Conservation (phyloP, 2,113 vertebrate genomes). For the Plecotus auritus region DNA sequence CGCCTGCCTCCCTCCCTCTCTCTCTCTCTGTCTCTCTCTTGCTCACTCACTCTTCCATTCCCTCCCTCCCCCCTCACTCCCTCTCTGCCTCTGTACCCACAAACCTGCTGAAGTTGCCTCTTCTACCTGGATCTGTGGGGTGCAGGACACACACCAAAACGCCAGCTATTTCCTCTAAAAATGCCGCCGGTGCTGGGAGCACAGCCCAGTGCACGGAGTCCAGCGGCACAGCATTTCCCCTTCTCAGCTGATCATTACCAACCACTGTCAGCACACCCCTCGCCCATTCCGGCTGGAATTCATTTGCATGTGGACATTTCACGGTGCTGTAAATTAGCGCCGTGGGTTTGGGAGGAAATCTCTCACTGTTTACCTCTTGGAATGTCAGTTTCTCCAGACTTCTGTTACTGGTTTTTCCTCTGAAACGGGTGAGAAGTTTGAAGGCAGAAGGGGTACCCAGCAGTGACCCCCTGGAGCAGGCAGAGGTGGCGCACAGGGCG, state of each 20-base stretch:
- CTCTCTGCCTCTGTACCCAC: not conserved
- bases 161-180: not conserved
- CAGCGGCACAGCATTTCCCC: fast-evolving
- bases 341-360: not conserved
- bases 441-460: not conserved
- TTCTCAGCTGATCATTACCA: constrained; percentile 23
- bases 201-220: fast-evolving
- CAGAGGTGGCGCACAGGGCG: not conserved
- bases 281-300: not conserved
- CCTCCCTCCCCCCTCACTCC: too few relatives aligned
- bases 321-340: not conserved
- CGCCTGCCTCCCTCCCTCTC: too few relatives aligned
- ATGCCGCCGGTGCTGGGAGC: fast-evolving
- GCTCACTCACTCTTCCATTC: not conserved
- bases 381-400: not conserved
- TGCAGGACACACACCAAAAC: fast-evolving
- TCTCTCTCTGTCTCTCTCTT: too few relatives aligned
- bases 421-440: not conserved
- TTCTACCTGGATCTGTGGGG: not conserved
- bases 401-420: not conserved
- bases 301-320: fast-evolving
- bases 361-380: not conserved
- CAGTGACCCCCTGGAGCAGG: not conserved
- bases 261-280: not conserved
- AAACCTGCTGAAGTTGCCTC: not conserved